Evolutionary conservation across 1,140 invertebrate species (phyloP).

Genomic region (Pomacea maculata): DNA sequence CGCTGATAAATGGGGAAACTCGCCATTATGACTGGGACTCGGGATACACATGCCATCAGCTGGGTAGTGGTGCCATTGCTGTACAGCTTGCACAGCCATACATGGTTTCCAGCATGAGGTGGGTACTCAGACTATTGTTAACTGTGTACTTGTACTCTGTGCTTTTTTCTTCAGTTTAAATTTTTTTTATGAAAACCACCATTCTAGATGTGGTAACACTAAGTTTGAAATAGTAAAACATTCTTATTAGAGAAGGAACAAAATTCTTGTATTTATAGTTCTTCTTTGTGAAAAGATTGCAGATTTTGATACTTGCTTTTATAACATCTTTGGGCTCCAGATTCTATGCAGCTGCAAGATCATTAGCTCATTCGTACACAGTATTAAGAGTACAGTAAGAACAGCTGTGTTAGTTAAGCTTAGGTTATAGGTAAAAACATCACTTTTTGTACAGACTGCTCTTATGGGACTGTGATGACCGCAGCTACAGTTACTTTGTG

Average conservation of each 20-base stretch:
- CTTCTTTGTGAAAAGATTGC: too few species aligned
- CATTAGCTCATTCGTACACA: too few species aligned
- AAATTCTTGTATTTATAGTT: too few species aligned
- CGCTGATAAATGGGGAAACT: conserved; percentile 94
- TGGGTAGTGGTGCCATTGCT: conserved; percentile 93
- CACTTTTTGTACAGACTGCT: conserved; percentile 73
- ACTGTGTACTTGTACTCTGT: neutral
- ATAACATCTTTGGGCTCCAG: too few species aligned
- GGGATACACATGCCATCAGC: conserved; percentile 98
- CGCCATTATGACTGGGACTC: conserved; percentile 98
- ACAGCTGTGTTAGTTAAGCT: too few species aligned
- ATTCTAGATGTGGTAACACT: neutral
- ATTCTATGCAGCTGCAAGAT: too few species aligned
- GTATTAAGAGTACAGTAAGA: too few species aligned
- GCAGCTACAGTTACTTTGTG: conserved; percentile 94
- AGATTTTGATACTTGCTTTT: too few species aligned
- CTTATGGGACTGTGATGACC: conserved; percentile 97
- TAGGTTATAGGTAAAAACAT: too few species aligned
- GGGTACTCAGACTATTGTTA: neutral
- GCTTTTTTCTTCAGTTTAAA: neutral
- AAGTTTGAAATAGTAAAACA: neutral
- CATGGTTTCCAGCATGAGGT: conserved; percentile 89
- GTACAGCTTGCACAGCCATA: conserved; percentile 97
- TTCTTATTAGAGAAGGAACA: too few species aligned
- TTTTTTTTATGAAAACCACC: neutral